Percentiles rank a stretch among this genome's conserved stretches.
Conservation (phyloP, 1,140 invertebrate genomes). For the Zophobas atratus region DNA sequence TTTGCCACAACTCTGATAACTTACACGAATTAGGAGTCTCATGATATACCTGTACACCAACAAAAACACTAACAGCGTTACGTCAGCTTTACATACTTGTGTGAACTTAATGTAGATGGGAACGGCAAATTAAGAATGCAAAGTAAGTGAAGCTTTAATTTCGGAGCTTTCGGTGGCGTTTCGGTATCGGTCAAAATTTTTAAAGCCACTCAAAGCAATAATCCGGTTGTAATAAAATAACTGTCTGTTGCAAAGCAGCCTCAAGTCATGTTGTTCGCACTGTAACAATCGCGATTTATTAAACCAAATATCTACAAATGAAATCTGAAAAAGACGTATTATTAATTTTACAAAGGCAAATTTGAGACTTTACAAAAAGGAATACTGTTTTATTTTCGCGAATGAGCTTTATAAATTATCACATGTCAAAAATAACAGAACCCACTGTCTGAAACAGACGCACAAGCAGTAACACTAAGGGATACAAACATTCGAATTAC, state of each 20-base stretch:
- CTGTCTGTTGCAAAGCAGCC: no score
- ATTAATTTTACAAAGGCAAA: not conserved
- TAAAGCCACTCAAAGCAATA: no score
- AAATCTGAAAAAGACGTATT: no score
- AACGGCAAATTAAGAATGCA: no score
- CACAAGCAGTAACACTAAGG: slow-evolving; percentile 16
- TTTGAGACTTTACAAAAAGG: not conserved
- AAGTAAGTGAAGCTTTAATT: no score
- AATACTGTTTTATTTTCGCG: not conserved
- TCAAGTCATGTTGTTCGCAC: no score
- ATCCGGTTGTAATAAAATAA: no score
- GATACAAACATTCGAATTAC: slow-evolving; percentile 38
- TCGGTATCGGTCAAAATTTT: no score
- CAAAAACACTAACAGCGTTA: slow-evolving; percentile 25
- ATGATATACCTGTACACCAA: slow-evolving; percentile 22
- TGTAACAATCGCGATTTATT: no score
- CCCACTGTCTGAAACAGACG: slow-evolving; percentile 7
- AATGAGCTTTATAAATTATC: slow-evolving; percentile 4
- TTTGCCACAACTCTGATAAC: slow-evolving; percentile 38
- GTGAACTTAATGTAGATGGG: not conserved
- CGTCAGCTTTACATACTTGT: slow-evolving; percentile 24
- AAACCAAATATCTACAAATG: no score
- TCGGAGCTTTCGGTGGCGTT: no score
- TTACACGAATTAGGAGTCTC: slow-evolving; percentile 38
- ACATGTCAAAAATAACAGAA: slow-evolving; percentile 32